A percentile compares a stretch with the other conserved stretches of the same genome.
Conservation (phyloP, 2,797 vertebrate genomes). For the Eptatretus atami region DNA sequence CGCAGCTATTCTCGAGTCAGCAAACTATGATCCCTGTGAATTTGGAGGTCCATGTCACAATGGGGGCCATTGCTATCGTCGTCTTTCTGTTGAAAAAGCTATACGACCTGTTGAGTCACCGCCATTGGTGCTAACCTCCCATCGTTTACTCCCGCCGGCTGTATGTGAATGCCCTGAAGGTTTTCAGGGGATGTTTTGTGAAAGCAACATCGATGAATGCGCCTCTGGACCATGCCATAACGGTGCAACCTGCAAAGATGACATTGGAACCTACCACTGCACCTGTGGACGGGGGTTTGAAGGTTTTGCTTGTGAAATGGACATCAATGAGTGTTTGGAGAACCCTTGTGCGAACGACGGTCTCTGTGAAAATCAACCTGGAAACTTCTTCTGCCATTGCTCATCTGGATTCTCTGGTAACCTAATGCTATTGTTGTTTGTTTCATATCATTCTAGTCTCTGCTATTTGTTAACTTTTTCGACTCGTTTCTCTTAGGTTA, state of each 20-base stretch:
- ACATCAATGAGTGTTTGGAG: slow-evolving; percentile 65
- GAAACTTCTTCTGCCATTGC: slow-evolving; percentile 68
- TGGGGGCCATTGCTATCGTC: slow-evolving; percentile 51
- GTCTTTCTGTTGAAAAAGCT: slow-evolving; percentile 28
- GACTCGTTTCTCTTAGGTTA: too few species aligned
- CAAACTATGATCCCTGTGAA: slow-evolving; percentile 66
- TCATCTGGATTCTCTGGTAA: slow-evolving; percentile 77
- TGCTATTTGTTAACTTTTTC: background rate
- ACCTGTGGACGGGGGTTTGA: background rate
- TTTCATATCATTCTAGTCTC: background rate
- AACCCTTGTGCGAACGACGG: slow-evolving; percentile 56
- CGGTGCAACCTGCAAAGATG: background rate
- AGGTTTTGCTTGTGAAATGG: slow-evolving; percentile 10
- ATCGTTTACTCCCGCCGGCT: slow-evolving; percentile 41
- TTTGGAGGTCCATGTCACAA: slow-evolving; percentile 54
- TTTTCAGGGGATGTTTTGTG: slow-evolving; percentile 43
- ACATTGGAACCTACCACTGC: slow-evolving; percentile 1
- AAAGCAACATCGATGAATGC: slow-evolving; percentile 13
- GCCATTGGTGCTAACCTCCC: slow-evolving; percentile 50
- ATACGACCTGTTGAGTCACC: slow-evolving; percentile 38
- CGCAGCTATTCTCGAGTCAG: slow-evolving; percentile 48
- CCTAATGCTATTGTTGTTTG: background rate
- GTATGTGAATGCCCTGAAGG: slow-evolving; percentile 59
- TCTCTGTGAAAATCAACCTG: slow-evolving; percentile 64
- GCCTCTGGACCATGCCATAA: slow-evolving; percentile 2